Percentiles rank a stretch among this genome's conserved stretches.
Evolutionary conservation across 2,113 vertebrate species (phyloP).

Genomic region (Balaeniceps rex): DNA sequence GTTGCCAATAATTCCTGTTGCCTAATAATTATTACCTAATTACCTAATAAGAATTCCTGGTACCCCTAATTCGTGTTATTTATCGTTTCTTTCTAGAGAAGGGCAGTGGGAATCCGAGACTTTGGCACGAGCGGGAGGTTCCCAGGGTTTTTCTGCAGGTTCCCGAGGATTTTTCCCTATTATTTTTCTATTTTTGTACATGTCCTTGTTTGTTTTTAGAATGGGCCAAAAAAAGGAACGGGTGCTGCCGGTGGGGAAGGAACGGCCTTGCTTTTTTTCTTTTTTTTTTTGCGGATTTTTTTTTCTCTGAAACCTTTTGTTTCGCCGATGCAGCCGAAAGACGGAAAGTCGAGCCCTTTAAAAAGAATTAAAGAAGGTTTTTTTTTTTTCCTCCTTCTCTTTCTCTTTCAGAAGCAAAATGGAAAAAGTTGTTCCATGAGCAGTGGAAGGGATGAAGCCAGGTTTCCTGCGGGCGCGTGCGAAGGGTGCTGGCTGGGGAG

Average conservation of each 20-base stretch:
- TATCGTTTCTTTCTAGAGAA: neutral
- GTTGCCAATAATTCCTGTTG: neutral
- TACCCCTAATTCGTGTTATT: no score
- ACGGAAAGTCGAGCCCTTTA: neutral
- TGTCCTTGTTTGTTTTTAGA: neutral
- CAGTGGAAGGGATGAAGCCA: neutral
- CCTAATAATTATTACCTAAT: neutral
- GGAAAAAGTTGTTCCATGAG: neutral
- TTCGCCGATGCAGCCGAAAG: neutral
- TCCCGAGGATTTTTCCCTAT: neutral
- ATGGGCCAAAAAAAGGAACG: neutral
- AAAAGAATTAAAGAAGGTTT: neutral
- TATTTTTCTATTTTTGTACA: neutral
- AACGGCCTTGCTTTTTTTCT: neutral
- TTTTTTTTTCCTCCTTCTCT: neutral
- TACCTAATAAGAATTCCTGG: neutral
- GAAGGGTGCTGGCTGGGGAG: neutral
- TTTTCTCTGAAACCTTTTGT: neutral
- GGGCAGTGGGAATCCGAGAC: neutral
- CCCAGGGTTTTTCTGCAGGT: neutral
- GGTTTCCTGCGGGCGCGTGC: neutral
- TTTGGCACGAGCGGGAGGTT: neutral
- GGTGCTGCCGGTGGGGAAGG: neutral
- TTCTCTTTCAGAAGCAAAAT: neutral
- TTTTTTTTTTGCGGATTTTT: neutral